phyloP scores from a whole-genome alignment of 2,113 vertebrate genomes.

The Phaethon lepturus region DNA sequence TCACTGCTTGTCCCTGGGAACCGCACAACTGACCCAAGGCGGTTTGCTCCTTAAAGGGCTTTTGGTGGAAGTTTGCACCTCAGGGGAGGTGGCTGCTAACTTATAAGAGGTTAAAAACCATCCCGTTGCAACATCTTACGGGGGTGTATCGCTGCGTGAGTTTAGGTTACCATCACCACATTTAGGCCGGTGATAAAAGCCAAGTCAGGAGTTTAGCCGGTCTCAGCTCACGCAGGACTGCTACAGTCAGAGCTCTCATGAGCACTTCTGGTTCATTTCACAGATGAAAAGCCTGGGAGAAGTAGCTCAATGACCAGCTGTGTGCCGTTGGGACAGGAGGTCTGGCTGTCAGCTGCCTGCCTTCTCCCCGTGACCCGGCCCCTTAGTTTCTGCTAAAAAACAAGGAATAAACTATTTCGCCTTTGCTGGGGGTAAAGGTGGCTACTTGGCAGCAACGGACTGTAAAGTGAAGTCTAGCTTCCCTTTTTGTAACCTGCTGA shows the following conservation, averaged over 20 bases:
- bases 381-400: not conserved
- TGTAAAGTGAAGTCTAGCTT: not conserved
- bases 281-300: not conserved
- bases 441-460: not conserved
- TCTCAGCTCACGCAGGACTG: not conserved
- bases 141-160: accelerated
- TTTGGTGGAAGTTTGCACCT: not conserved
- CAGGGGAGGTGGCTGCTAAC: not conserved
- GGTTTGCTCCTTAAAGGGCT: not conserved
- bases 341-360: too few relatives aligned
- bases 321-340: not conserved
- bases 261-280: not conserved
- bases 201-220: not conserved
- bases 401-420: not conserved
- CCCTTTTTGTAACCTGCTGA: not conserved
- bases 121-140: not conserved
- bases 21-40: too few relatives aligned
- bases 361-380: accelerated
- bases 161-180: not conserved
- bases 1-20: not conserved
- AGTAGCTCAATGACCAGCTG: not conserved
- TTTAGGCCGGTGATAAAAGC: not conserved
- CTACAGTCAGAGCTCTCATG: not conserved
- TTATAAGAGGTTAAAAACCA: not conserved
- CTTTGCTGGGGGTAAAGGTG: not conserved